phyloP scores from a whole-genome alignment of 2,888 invertebrate genomes.

The Gryllus longicercus region DNA sequence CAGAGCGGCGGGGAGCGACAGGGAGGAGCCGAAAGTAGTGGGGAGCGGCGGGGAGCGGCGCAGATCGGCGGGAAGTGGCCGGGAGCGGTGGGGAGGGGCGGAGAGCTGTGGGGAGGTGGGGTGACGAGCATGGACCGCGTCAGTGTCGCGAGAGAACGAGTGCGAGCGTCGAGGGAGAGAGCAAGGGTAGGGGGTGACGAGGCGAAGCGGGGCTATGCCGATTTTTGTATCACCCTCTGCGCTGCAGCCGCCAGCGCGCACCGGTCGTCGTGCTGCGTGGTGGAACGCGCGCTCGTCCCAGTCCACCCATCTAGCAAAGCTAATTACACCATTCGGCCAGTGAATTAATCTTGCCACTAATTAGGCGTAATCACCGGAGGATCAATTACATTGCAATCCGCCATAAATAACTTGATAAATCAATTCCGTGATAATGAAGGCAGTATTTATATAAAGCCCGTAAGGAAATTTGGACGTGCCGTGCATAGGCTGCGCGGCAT shows the following conservation, averaged over 20 bases:
- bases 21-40: too few species aligned
- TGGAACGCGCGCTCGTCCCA: background rate
- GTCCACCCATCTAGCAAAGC: background rate
- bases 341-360: slow-evolving; percentile 17
- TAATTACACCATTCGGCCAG: background rate
- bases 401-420: slow-evolving; percentile 2
- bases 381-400: slow-evolving; percentile 1
- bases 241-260: background rate
- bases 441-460: background rate
- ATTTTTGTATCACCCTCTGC: background rate
- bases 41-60: too few species aligned
- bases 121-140: too few species aligned
- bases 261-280: background rate
- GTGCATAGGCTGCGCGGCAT: too few species aligned
- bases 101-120: too few species aligned
- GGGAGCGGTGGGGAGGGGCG: too few species aligned
- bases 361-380: background rate
- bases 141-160: too few species aligned
- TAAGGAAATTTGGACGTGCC: background rate
- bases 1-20: too few species aligned
- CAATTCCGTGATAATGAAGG: slow-evolving; percentile 1
- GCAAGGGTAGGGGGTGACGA: background rate
- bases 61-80: too few species aligned
- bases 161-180: too few species aligned
- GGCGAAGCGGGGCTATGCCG: background rate